Conservation (phyloP, 2,797 vertebrate genomes). For the Oryzias dopingdopingensis region DNA sequence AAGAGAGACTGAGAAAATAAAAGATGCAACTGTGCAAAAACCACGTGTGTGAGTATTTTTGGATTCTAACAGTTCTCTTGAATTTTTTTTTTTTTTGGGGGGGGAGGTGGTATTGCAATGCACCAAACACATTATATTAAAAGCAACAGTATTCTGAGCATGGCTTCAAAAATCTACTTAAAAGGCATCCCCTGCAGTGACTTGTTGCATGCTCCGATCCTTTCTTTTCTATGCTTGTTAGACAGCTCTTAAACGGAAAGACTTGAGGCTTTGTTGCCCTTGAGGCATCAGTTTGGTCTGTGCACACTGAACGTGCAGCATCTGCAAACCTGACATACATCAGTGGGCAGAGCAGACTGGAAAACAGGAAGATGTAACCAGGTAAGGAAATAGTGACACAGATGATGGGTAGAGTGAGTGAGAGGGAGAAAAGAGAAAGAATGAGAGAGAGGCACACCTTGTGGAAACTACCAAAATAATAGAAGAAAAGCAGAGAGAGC, state of each 20-base stretch:
- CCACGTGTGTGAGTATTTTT: slow-evolving; percentile 24
- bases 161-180: too few relatives aligned
- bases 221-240: neutral
- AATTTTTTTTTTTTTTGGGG: too few relatives aligned
- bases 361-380: slow-evolving; percentile 54
- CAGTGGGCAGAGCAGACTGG: slow-evolving; percentile 51
- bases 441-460: slow-evolving; percentile 39
- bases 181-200: too few relatives aligned
- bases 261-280: slow-evolving; percentile 33
- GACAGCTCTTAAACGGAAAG: slow-evolving; percentile 43
- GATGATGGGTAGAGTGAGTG: slow-evolving; percentile 29
- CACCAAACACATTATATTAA: too few relatives aligned
- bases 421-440: slow-evolving; percentile 28
- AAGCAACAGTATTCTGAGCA: too few relatives aligned
- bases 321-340: slow-evolving; percentile 4
- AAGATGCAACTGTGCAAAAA: slow-evolving; percentile 63
- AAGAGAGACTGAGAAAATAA: slow-evolving; percentile 72
- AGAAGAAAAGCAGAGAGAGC: slow-evolving; percentile 15
- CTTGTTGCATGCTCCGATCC: too few relatives aligned
- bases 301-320: slow-evolving; percentile 14
- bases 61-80: too few relatives aligned
- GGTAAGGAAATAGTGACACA: slow-evolving; percentile 73
- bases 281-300: slow-evolving; percentile 14
- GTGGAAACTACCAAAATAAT: slow-evolving; percentile 29
- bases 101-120: too few relatives aligned